Evolutionary conservation across 2,888 invertebrate species (phyloP), one percentile per base, ranked within the genome.

Genomic region (Arge pagana): DNA sequence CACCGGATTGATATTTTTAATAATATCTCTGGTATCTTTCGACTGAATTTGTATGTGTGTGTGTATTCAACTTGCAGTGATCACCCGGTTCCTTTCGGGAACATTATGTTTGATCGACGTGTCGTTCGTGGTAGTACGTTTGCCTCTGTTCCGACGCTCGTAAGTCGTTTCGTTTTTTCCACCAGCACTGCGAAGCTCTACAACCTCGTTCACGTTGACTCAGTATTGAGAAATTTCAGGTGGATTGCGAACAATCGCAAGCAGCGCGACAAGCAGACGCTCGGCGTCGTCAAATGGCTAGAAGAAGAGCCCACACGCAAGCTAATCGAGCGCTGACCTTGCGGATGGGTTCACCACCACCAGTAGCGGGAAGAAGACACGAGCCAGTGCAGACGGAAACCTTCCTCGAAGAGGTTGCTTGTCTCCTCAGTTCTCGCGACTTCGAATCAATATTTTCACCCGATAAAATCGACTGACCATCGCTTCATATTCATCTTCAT

Each of bases 61-160:
- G 15, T 15, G 1, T 11, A 60, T 60, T 62, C 64, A 54, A 62
- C 61, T 80, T 79, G 19, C 78, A 82, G 81, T 60, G 80, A 81
- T 67, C 69, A 73, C 37, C 74, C 78, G 54, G 68, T 79, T 66
- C 81, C 83, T 7, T 89, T 87, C 75, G 85, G 85, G 67, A 95
- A 95, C 81, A 82, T 95, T 71, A 95, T 94, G 93, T 90, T 87
- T 78, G 95, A 96, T 74, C 86, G 87, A 68, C 83, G 93, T 66
- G 87, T 95, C 52, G 85, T 89, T 64, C 85, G 94, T 64, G 95
- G 94, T 63, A 90, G 87, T 77, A 93, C 89, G 57, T 89, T 85
- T 77, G 84, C 85, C 43, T 80, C 66, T 15, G 59, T 67, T 16
- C 63, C 70, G 40, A 61, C 70, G 53, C 72, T 76, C 45, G 75